Evolutionary conservation across 2,113 vertebrate species (phyloP).

Genomic region (Brachirus orientalis): DNA sequence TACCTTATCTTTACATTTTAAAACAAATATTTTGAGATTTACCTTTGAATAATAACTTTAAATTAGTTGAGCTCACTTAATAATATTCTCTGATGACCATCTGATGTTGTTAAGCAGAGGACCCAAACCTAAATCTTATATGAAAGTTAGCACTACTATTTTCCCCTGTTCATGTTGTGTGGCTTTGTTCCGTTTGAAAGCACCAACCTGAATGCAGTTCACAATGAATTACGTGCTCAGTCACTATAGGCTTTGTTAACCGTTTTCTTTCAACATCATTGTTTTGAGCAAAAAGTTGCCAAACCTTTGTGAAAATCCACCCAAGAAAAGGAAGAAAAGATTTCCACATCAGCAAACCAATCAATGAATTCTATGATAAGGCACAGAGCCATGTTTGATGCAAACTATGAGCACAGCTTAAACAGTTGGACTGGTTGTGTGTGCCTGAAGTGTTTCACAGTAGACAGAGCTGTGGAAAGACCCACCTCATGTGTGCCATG

Average conservation of each 20-base stretch:
- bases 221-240: background rate
- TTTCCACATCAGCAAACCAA: background rate
- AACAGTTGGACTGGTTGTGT: slow-evolving; percentile 8
- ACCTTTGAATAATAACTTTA: too few species aligned
- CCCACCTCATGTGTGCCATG: slow-evolving; percentile 94
- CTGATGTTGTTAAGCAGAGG: background rate
- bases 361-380: slow-evolving; percentile 37
- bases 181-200: background rate
- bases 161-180: background rate
- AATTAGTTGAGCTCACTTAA: too few species aligned
- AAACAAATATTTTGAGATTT: too few species aligned
- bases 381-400: slow-evolving; percentile 14
- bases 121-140: background rate
- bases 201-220: slow-evolving; percentile 9
- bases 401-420: slow-evolving; percentile 17
- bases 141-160: background rate
- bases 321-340: slow-evolving; percentile 7
- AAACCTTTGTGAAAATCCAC: slow-evolving; percentile 2
- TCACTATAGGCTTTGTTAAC: background rate
- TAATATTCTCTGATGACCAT: background rate
- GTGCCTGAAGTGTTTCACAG: background rate
- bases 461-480: background rate
- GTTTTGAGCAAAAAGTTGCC: background rate
- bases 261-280: background rate
- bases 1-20: too few species aligned